Conservation (phyloP, 2,113 vertebrate species). For the Todiramphus chloris region DNA sequence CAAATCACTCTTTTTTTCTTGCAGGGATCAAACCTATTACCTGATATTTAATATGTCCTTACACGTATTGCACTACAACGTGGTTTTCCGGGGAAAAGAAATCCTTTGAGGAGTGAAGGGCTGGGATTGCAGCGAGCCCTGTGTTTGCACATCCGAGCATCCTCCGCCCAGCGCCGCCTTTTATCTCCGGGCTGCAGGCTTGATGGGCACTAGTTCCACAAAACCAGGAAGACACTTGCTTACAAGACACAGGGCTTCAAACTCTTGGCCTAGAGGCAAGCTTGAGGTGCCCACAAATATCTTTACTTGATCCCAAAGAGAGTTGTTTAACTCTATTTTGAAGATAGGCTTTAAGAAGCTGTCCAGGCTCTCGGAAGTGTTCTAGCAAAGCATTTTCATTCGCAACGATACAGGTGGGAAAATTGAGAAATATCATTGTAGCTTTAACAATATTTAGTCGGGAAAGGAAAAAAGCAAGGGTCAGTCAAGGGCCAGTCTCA, state of each 20-base stretch:
- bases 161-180: neutral
- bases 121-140: neutral
- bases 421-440: neutral
- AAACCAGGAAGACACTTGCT: neutral
- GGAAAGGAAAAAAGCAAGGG: neutral
- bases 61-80: neutral
- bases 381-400: neutral
- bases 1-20: neutral
- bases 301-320: neutral
- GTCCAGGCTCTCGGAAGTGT: neutral
- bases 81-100: slow-evolving; percentile 19
- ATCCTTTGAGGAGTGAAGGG: slow-evolving; percentile 19
- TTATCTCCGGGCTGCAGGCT: neutral
- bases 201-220: neutral
- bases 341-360: neutral
- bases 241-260: neutral
- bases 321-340: neutral
- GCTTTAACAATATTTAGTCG: neutral
- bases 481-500: neutral
- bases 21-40: neutral
- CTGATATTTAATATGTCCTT: neutral
- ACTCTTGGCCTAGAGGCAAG: neutral
- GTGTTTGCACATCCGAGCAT: slow-evolving; percentile 39
- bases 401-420: accelerated
- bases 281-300: neutral